Conservation (phyloP, 1,140 invertebrate species). For the Drosophila tropicalis region DNA sequence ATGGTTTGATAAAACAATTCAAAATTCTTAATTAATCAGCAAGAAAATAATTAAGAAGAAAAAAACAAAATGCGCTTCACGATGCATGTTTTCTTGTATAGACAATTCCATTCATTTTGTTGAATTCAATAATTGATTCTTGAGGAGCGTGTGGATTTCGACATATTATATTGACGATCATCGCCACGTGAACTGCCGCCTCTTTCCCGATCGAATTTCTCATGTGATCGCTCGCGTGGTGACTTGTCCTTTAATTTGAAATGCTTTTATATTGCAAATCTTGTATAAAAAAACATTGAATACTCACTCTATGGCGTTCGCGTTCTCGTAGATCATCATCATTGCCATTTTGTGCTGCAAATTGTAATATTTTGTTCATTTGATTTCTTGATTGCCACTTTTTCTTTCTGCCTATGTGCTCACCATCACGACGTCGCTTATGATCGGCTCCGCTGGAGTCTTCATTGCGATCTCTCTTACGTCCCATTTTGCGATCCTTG, state of each 20-base stretch:
- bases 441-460: constrained; percentile 87
- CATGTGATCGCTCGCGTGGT: constrained; percentile 77
- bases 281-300: neutral
- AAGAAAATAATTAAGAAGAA: constrained; percentile 41
- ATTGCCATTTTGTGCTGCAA: constrained; percentile 75
- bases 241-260: constrained; percentile 64
- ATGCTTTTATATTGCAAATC: neutral
- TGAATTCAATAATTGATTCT: constrained; percentile 67
- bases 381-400: constrained; percentile 23
- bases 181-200: constrained; percentile 59
- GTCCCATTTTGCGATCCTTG: constrained; percentile 89
- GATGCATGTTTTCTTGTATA: neutral
- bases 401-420: constrained; percentile 61
- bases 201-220: constrained; percentile 74
- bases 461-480: constrained; percentile 89
- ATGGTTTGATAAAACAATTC: constrained; percentile 14
- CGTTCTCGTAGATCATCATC: constrained; percentile 74
- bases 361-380: constrained; percentile 46
- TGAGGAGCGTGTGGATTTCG: constrained; percentile 72
- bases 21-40: constrained; percentile 23
- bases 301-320: constrained; percentile 76
- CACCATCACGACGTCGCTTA: constrained; percentile 90
- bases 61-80: constrained; percentile 57
- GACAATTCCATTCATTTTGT: neutral
- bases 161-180: constrained; percentile 70